A percentile compares a stretch with the other conserved stretches of the same genome.
Evolutionary conservation across 2,797 vertebrate genomes (phyloP).

Genomic region (Gorsachius magnificus): DNA sequence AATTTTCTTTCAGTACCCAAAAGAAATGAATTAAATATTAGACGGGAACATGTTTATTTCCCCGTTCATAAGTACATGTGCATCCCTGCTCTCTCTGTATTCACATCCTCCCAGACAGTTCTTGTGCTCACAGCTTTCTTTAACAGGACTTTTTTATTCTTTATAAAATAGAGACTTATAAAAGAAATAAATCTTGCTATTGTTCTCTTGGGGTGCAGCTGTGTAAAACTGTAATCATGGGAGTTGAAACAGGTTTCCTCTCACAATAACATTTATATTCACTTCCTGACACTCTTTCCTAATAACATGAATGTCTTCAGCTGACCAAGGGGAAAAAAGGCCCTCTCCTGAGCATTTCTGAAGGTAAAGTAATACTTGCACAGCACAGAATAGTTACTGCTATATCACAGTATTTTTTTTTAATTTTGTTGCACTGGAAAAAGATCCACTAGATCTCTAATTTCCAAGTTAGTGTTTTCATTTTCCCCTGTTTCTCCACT

Average conservation of each 20-base stretch:
- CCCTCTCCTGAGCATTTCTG: conserved; percentile 24
- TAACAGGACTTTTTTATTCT: conserved; percentile 36
- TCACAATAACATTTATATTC: conserved; percentile 60
- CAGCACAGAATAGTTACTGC: neutral
- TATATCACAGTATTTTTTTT: neutral
- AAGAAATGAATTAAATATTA: neutral
- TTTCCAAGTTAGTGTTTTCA: neutral
- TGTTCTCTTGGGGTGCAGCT: conserved; percentile 57
- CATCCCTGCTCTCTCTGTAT: neutral
- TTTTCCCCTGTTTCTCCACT: neutral
- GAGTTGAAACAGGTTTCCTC: conserved; percentile 64
- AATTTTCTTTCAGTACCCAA: neutral
- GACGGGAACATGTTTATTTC: neutral
- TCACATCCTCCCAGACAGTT: neutral
- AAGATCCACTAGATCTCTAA: neutral
- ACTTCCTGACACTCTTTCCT: conserved; percentile 53
- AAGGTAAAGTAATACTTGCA: neutral
- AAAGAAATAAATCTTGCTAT: conserved; percentile 65
- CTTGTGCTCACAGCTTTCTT: conserved; percentile 1
- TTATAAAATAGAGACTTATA: conserved; percentile 56
- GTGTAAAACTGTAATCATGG: conserved; percentile 54
- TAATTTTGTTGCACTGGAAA: neutral
- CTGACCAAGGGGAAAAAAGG: conserved; percentile 32
- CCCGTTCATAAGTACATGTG: neutral
- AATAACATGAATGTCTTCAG: conserved; percentile 58